phyloP scores from a whole-genome alignment of 2,888 invertebrate species.

The Mayetiola destructor region DNA sequence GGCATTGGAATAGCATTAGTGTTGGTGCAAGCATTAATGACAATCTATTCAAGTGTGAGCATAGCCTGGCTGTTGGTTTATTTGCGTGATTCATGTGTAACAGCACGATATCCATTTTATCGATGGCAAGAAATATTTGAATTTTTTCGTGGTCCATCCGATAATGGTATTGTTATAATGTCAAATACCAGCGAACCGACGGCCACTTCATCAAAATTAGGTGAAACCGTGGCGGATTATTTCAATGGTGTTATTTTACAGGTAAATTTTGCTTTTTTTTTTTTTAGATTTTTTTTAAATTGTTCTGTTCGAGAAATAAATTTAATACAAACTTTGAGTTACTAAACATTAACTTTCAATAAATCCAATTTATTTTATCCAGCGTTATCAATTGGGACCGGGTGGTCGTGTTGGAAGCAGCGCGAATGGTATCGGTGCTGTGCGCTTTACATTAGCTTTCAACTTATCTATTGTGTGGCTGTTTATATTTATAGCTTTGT shows the following conservation, averaged over 20 bases:
- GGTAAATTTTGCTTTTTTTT: too few relatives aligned
- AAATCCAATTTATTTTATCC: too few relatives aligned
- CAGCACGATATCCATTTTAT: constrained; percentile 71
- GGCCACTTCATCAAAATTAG: constrained; percentile 36
- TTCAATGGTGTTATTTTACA: constrained; percentile 71
- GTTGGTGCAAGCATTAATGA: constrained; percentile 62
- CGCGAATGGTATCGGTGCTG: constrained; percentile 23
- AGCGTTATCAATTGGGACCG: constrained; percentile 30
- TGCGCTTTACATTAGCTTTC: constrained; percentile 57
- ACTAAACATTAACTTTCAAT: too few relatives aligned
- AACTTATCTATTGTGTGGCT: constrained; percentile 83
- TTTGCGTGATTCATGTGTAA: constrained; percentile 66
- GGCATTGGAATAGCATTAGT: constrained; percentile 76
- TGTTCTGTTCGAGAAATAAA: too few relatives aligned
- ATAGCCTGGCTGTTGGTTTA: constrained; percentile 86
- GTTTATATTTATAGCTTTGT: constrained; percentile 72
- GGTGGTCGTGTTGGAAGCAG: constrained; percentile 25
- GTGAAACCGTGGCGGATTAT: constrained; percentile 71
- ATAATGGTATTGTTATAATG: not conserved
- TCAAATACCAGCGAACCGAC: not conserved
- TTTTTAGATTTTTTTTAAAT: too few relatives aligned
- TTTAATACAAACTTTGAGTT: too few relatives aligned
- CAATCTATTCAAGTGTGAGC: constrained; percentile 75
- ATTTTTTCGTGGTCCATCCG: constrained; percentile 44
- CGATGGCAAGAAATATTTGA: constrained; percentile 66